These are phyloP conservation scores for Periplaneta americana DNA, from an alignment of 1,140 invertebrate species.

Conservation along the genomic window DNA sequence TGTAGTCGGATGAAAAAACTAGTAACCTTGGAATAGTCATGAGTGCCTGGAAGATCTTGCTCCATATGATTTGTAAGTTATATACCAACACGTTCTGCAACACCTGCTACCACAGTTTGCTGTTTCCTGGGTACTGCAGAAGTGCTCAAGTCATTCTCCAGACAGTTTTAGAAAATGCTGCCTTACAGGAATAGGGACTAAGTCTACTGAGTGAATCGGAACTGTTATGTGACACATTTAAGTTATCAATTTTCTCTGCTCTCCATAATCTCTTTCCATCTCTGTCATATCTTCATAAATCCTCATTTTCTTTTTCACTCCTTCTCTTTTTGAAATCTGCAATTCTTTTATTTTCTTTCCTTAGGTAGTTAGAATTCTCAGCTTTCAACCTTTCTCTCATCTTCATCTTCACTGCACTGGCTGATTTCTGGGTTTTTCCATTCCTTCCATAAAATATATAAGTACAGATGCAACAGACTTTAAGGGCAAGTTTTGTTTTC, in stretches of 20 bases:
- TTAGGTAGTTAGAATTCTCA: not conserved
- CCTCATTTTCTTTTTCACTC: not conserved
- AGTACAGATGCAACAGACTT: too few species aligned
- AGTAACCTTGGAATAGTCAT: not conserved
- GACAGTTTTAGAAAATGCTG: not conserved
- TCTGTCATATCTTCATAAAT: too few species aligned
- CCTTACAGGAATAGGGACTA: not conserved
- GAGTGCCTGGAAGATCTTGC: too few species aligned
- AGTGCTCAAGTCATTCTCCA: not conserved
- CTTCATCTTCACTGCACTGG: not conserved
- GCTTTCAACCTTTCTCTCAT: not conserved
- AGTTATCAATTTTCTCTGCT: not conserved
- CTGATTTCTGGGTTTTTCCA: not conserved
- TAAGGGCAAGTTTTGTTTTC: too few species aligned
- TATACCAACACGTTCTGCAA: not conserved
- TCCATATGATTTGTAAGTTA: not conserved
- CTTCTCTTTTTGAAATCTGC: not conserved
- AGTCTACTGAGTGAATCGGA: not conserved
- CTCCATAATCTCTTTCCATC: not conserved
- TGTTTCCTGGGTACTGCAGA: not conserved
- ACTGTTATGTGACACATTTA: too few species aligned
- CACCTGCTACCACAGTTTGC: not conserved
- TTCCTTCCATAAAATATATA: not conserved
- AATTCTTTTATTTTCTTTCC: not conserved
- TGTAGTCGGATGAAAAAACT: not conserved